These are phyloP conservation scores for Rhea americana DNA, from an alignment of 2,113 vertebrate genomes.

Conservation along the genomic window DNA sequence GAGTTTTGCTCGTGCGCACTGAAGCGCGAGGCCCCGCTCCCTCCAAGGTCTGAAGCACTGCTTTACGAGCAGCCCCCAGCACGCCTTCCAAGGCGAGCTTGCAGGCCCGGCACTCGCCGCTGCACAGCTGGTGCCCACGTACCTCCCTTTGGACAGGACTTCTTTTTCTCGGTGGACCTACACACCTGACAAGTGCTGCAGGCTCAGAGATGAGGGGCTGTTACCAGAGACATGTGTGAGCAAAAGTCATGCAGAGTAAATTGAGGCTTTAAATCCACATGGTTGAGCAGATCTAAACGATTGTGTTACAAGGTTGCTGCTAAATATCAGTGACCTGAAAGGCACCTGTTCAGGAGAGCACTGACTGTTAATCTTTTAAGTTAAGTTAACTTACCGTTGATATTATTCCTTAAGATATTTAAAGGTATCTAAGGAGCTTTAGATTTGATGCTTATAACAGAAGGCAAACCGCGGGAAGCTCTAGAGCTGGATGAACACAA, in stretches of 20 bases:
- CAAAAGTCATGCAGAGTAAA: not conserved
- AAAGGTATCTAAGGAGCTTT: not conserved
- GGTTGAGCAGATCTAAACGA: not conserved
- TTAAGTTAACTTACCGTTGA: not conserved
- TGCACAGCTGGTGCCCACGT: not conserved
- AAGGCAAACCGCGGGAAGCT: not conserved
- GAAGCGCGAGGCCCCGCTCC: slow-evolving; percentile 52
- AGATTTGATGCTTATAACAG: not conserved
- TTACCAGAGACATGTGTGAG: not conserved
- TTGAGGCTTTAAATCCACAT: not conserved
- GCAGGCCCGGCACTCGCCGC: not conserved
- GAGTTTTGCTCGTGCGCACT: slow-evolving; percentile 58
- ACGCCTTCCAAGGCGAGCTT: not conserved
- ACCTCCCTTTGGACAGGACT: not conserved
- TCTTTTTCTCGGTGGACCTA: not conserved
- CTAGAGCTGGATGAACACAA: not conserved
- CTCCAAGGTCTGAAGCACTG: slow-evolving; percentile 30
- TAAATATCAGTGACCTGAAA: not conserved
- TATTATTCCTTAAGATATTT: not conserved
- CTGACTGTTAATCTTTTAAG: not conserved
- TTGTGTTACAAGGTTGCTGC: not conserved
- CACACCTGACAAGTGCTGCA: not conserved
- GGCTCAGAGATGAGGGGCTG: not conserved
- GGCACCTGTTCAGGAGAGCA: not conserved
- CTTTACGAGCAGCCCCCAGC: not conserved